Evolutionary conservation across 2,888 invertebrate species (phyloP).

Genomic region (Lasioglossum malachurum): DNA sequence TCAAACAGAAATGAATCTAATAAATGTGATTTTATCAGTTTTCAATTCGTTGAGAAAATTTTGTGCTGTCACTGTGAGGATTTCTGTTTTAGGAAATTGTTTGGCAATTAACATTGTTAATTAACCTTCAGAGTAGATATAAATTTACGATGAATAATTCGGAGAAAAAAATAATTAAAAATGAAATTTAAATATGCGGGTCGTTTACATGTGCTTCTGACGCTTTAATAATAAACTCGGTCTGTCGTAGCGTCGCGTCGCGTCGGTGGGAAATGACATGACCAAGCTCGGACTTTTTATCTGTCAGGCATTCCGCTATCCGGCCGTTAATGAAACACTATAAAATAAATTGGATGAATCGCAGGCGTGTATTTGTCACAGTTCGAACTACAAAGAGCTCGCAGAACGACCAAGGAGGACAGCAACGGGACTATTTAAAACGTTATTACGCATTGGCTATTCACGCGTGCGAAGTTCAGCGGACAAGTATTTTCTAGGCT

Average conservation of each 20-base stretch:
- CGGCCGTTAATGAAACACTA: background rate
- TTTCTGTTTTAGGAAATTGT: no score
- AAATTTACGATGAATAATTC: no score
- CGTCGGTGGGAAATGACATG: background rate
- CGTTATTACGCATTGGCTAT: slow-evolving; percentile 32
- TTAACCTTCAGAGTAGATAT: no score
- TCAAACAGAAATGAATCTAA: no score
- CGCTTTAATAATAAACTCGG: background rate
- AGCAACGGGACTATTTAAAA: slow-evolving; percentile 44
- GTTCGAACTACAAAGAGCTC: slow-evolving; percentile 23
- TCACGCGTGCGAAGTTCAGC: slow-evolving; percentile 18
- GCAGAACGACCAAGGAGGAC: background rate
- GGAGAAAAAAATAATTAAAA: no score
- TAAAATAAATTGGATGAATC: slow-evolving; percentile 4
- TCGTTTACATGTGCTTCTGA: no score
- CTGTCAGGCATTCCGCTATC: background rate
- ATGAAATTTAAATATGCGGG: no score
- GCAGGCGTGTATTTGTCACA: slow-evolving; percentile 27
- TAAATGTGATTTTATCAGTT: no score
- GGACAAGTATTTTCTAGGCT: background rate
- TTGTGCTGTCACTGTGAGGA: no score
- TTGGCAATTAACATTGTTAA: no score
- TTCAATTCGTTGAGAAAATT: no score
- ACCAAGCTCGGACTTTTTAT: background rate
- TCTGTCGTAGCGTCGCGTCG: background rate